Evolutionary conservation across 2,888 invertebrate genomes (phyloP).

Genomic region (Sminthurinus aureus): DNA sequence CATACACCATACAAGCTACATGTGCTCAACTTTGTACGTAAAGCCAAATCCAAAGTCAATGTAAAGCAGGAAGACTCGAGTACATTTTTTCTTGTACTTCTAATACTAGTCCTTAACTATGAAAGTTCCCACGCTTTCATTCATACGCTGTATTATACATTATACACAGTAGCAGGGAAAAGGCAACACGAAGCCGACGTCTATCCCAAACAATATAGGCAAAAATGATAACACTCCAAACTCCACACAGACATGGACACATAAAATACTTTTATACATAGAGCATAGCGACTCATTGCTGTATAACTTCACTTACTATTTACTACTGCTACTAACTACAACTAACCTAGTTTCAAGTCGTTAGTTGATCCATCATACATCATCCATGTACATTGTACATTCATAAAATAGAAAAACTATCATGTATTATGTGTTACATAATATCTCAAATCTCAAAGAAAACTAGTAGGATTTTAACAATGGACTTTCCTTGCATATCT

Average conservation of each 20-base stretch:
- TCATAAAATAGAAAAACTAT: too few relatives aligned
- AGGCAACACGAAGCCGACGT: constrained; percentile 16
- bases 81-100: constrained; percentile 18
- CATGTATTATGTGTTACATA: background rate
- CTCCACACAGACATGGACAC: constrained; percentile 1
- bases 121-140: constrained; percentile 39
- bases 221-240: background rate
- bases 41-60: background rate
- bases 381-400: too few relatives aligned
- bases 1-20: background rate
- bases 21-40: background rate
- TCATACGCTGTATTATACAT: constrained; percentile 6
- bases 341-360: too few relatives aligned
- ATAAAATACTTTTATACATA: too few relatives aligned
- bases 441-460: background rate
- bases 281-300: too few relatives aligned
- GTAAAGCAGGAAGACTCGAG: constrained; percentile 35
- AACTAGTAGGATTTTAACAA: background rate
- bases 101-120: background rate
- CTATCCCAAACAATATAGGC: background rate
- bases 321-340: too few relatives aligned
- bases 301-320: too few relatives aligned
- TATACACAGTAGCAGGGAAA: background rate
- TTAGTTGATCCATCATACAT: too few relatives aligned
- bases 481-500: background rate